A percentile compares a stretch with the other conserved stretches of the same genome.
Evolutionary conservation across 2,888 invertebrate species (phyloP).

Genomic region (Macrosiphum euphorbiae): DNA sequence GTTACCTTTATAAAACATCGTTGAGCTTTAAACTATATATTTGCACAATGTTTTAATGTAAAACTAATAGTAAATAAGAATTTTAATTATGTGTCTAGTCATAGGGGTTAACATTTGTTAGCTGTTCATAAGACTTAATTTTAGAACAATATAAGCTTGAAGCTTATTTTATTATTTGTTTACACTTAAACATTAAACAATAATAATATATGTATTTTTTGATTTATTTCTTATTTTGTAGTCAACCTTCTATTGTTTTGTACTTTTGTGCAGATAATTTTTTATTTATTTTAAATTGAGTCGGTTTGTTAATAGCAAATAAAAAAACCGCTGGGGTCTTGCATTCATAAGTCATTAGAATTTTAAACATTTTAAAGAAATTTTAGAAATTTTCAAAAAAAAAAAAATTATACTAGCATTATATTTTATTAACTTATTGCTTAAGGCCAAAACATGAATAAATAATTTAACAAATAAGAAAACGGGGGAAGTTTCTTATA

Average conservation of each 20-base stretch:
- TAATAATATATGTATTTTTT: slow-evolving; percentile 50
- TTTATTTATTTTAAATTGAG: neutral
- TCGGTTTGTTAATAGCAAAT: neutral
- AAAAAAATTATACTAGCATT: neutral
- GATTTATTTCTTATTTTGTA: neutral
- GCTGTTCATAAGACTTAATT: slow-evolving; percentile 44
- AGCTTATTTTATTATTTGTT: slow-evolving; percentile 31
- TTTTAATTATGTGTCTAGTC: slow-evolving; percentile 35
- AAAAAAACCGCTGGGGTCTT: neutral
- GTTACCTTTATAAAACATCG: slow-evolving; percentile 37
- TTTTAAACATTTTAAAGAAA: neutral
- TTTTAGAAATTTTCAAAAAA: neutral
- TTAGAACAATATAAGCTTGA: slow-evolving; percentile 31
- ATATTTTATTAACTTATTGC: neutral
- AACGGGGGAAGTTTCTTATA: too few relatives aligned
- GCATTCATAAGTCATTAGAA: neutral
- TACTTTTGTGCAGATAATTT: neutral
- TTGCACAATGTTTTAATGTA: slow-evolving; percentile 22
- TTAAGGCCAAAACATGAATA: neutral
- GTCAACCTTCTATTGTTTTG: neutral
- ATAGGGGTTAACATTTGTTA: slow-evolving; percentile 36
- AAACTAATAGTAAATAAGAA: neutral
- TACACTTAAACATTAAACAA: slow-evolving; percentile 36
- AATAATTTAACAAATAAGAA: neutral
- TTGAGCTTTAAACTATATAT: slow-evolving; percentile 5